phyloP scores from a whole-genome alignment of 2,113 vertebrate genomes.

The Gymnarchus niloticus region DNA sequence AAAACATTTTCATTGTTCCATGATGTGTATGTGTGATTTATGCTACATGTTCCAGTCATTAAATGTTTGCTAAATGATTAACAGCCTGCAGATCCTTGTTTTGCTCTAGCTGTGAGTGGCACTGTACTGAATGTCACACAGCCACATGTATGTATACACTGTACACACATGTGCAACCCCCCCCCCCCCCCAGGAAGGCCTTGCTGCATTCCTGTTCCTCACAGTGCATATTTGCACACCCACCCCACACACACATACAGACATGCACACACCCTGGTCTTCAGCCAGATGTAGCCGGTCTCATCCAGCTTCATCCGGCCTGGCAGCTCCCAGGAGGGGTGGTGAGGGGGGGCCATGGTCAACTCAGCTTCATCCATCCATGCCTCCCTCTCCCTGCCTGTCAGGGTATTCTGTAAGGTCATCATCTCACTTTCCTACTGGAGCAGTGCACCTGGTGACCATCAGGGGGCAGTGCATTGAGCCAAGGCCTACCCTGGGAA shows the following conservation, averaged over 20 bases:
- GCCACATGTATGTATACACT: constrained; percentile 49
- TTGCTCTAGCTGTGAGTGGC: constrained; percentile 24
- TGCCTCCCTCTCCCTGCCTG: neutral
- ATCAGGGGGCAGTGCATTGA: neutral
- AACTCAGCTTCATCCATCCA: neutral
- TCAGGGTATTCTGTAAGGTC: neutral
- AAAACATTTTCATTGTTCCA: constrained; percentile 58
- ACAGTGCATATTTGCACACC: constrained; percentile 44
- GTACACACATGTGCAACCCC: constrained; percentile 40
- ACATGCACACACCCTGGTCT: neutral
- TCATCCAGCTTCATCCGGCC: constrained; percentile 47
- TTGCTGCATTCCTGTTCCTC: constrained; percentile 53
- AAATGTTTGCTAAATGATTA: constrained; percentile 66
- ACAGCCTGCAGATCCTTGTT: constrained; percentile 42
- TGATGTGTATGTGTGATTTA: constrained; percentile 69
- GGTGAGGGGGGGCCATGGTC: neutral
- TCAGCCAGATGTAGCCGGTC: constrained; percentile 42
- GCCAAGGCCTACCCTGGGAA: neutral
- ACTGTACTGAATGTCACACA: constrained; percentile 35
- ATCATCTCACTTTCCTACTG: neutral
- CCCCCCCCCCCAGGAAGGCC: constrained; percentile 43
- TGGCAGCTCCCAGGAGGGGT: constrained; percentile 11
- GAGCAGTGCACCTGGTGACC: neutral
- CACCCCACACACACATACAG: constrained; percentile 23
- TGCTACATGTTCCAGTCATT: constrained; percentile 76